Base-by-base conservation (phyloP, 2,888 invertebrate genomes). In the Tinea semifulvella region DNA sequence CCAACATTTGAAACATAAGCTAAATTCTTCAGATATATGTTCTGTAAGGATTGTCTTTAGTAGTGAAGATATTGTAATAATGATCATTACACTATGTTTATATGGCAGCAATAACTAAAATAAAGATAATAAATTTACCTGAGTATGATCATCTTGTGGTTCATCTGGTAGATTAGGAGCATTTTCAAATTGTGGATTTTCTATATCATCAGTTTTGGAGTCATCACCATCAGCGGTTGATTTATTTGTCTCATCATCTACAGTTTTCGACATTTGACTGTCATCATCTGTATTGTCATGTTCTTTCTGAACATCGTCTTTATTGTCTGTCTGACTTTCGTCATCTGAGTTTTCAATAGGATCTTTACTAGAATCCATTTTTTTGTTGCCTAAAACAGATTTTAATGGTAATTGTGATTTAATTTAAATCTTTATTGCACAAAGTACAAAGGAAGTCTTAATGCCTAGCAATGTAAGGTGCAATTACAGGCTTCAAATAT, bases 121-220 rank as follows among this genome's bases (percentile, higher is more conserved):
- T n/a, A n/a, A n/a, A n/a, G n/a, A n/a, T n/a, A n/a, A n/a, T n/a
- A 4, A 39, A 18, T 58, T 60, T 54, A 79, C 79, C 69, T 81
- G 72, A 46, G 77, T 68, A 52, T 79, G 75, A 53, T 80, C 80
- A 49, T 79, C 80, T 44, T 76, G 73, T 17, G 64, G 52, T 44
- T 79, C 79, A 39, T 79, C 77, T 20, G 75, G 64, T 20, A 74
- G 54, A 63, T 81, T 73, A 6, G 83, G 82, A 5, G 84, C 76
- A 7, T 81, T 81, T 48, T 83, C 77, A 68, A 84, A 83, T 52
- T 80, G 69, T 19, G 81, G 76, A 49, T 79, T 71, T 2, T 60
- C 65, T 20, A 69, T 67, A 11, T 71, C 69, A 53, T 72, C 66
- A 47, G 54, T 25, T 36, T 36, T 44, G 6, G n/a, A 4, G 14